These are phyloP conservation scores for Drosophila auraria DNA, from an alignment of 1,140 invertebrate genomes.

Conservation along the genomic window DNA sequence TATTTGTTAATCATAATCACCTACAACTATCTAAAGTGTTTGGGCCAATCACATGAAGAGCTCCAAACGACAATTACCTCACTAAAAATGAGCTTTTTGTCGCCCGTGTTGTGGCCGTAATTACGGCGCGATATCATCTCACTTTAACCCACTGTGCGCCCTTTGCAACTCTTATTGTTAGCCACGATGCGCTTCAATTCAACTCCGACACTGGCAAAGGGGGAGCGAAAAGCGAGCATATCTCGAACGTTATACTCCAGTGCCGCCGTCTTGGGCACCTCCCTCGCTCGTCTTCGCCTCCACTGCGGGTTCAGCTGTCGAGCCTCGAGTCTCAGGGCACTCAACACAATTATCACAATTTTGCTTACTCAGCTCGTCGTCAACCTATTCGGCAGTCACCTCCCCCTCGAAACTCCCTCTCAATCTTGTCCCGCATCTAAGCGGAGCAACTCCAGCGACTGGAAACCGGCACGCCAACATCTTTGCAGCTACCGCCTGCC, in stretches of 20 bases:
- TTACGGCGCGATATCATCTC: conserved; percentile 29
- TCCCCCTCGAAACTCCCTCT: conserved; percentile 23
- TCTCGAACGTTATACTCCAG: conserved; percentile 72
- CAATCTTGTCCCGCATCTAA: conserved; percentile 32
- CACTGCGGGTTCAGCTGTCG: conserved; percentile 37
- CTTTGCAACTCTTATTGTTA: conserved; percentile 63
- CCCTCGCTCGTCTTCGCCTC: conserved; percentile 13
- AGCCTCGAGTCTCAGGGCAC: conserved; percentile 47
- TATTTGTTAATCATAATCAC: conserved; percentile 14
- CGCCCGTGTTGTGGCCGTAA: conserved; percentile 14
- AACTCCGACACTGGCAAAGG: conserved; percentile 52
- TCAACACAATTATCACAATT: conserved; percentile 83
- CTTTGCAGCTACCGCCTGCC: conserved; percentile 62
- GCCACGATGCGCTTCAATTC: conserved; percentile 75
- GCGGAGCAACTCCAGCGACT: conserved; percentile 38
- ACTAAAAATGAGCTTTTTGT: conserved; percentile 17
- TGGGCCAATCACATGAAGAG: background rate
- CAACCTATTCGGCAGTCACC: conserved; percentile 61
- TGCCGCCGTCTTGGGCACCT: conserved; percentile 26
- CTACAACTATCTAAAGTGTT: background rate
- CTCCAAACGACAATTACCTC: conserved; percentile 12
- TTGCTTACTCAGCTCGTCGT: conserved; percentile 81
- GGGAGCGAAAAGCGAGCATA: conserved; percentile 50
- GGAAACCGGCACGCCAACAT: conserved; percentile 67
- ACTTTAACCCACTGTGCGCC: conserved; percentile 59